These are phyloP conservation scores for Sisyra terminalis DNA, from an alignment of 2,888 invertebrate species.

Conservation along the genomic window DNA sequence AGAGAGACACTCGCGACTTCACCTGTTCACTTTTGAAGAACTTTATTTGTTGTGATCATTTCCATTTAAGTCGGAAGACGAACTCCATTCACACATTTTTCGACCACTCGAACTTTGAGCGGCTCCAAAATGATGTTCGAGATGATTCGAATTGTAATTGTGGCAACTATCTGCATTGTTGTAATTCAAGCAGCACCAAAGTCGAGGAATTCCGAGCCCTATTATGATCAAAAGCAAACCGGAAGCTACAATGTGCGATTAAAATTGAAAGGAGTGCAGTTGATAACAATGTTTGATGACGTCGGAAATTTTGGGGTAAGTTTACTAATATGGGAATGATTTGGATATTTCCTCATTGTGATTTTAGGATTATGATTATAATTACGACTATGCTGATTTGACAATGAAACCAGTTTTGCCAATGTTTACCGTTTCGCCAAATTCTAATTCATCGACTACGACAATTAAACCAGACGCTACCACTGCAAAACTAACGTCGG, in stretches of 20 bases:
- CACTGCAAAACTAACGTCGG: constrained; percentile 8
- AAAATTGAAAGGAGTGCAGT: constrained; percentile 59
- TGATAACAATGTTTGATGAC: constrained; percentile 49
- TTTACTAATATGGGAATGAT: too few species aligned
- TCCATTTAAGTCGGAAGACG: background rate
- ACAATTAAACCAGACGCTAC: constrained; percentile 6
- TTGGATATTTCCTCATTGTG: too few species aligned
- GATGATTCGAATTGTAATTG: constrained; percentile 1
- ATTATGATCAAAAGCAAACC: constrained; percentile 56
- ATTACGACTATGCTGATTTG: constrained; percentile 55
- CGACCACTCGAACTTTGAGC: background rate
- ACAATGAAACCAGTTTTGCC: constrained; percentile 40
- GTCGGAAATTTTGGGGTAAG: constrained; percentile 43
- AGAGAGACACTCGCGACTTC: background rate
- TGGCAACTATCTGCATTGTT: constrained; percentile 1
- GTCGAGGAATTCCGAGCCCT: constrained; percentile 15
- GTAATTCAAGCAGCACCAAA: background rate
- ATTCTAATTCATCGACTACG: constrained; percentile 10
- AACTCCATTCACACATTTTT: background rate
- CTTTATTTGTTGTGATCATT: background rate
- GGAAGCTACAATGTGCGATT: constrained; percentile 67
- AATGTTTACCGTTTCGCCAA: constrained; percentile 14
- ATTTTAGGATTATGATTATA: constrained; percentile 56
- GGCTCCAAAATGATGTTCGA: background rate
- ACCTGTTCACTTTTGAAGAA: too few species aligned